Evolutionary conservation across 2,888 invertebrate species (phyloP), one percentile per base, ranked within the genome.

Genomic region (Ectobius pallidus): DNA sequence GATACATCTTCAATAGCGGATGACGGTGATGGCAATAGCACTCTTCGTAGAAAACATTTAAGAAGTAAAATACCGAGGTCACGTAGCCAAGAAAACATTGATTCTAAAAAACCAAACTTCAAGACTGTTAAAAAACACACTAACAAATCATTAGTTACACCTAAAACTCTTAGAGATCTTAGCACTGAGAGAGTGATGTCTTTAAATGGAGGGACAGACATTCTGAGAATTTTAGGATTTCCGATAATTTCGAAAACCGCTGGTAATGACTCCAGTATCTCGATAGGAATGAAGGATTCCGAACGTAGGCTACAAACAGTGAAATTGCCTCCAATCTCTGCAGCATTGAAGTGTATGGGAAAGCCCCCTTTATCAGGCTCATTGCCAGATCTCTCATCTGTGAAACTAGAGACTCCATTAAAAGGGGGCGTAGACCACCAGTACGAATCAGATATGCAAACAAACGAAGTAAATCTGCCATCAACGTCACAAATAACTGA

Each of bases 171-270:
- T 71, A 87, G 87, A 77, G 88, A 91, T 77, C 81, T 91, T 42
- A 92, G 92, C 80, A 85, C 92, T 46, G 86, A 85, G 77, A 88
- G 85, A 76, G 85, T 93, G 11, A 84, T 90, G 20, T 85, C 88
- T 6, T 85, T 92, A 80, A 92, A 92, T 3, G 91, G 87, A 80
- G 93, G 93, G 65, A 84, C 86, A 25, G 88, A 88, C 79, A 86
- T 93, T 76, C 82, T 92, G 74, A 63, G 42, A n/a, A 32, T 46
- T 20, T 22, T 71, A 3, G 62, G 70, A 11, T 49, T 68, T 3
- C 1, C 4, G n/a, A 4, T 52, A 25, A 22, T 16, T 14, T 25
- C 27, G 4, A 58, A 16, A 18, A 30, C 14, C 7, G 14, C 30
- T 58, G 58, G 30, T 34, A 34, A 34, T 34, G 34, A 34, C 34